Base-by-base conservation (phyloP, 2,113 vertebrate species). In the Scomber colias region DNA sequence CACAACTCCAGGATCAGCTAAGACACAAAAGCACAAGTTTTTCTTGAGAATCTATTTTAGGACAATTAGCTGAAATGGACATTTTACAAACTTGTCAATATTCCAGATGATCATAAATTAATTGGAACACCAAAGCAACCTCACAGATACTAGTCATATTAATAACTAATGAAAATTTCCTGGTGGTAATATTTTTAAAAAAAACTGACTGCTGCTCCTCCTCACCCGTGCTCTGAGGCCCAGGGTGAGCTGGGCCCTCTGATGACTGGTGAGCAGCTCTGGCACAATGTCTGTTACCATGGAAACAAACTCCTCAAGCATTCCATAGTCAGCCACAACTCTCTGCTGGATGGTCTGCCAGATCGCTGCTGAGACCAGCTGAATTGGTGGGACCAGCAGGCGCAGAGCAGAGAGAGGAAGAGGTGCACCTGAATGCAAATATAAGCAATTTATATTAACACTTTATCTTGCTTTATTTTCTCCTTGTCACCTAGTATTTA, bases 151-250 rank as follows among this genome's bases (percentile, higher is more conserved):
- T 35, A 35, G 31, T 7, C 31, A 1, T 35, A 6, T 6, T 35
- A 35, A 7, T 35, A 35, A 35, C 7, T 35, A 35, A 35, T 35
- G 5, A 35, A 35, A 4, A 35, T 35, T 35, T 35, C 31, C 5
- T 1, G 7, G 31, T 35, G 31, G 31, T 35, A 35, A 35, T 35
- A 35, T 35, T 35, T 5, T 35, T 7, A 35, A 35, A 35, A 15
- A 12, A 44, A 59, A 59, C 9, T 8, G 14, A 46, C 3, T 11
- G 0, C 19, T 55, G 19, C 10, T 57, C 12, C 27, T 44, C 6
- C 88, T 86, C 79, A 96, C 96, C 92, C 89, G 93, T 17, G 95
- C 94, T 81, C 93, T 90, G 21, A 96, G 92, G 11, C 95, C 94
- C 76, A 95, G 81, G 57, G 84, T 82, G 3, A 96, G 91, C 46